phyloP scores from a whole-genome alignment of 2,113 vertebrate species.

The Rhinolophus ferrumequinum region DNA sequence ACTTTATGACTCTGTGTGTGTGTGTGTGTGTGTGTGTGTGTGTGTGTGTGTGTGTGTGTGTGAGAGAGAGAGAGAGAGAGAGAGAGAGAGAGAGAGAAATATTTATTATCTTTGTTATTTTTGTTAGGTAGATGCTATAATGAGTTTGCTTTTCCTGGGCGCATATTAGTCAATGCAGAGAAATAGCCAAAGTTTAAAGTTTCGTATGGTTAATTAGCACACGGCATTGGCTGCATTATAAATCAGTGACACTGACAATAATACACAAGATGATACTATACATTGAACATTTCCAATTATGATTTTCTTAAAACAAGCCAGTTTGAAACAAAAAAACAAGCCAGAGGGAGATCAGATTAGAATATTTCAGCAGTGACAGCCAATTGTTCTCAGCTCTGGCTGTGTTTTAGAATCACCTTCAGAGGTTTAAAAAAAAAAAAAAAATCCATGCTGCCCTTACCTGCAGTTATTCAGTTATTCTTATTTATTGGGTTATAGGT shows the following conservation, averaged over 20 bases:
- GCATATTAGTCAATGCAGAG: not conserved
- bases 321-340: not conserved
- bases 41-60: not conserved
- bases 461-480: constrained; percentile 24
- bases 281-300: not conserved
- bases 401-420: not conserved
- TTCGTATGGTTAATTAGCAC: not conserved
- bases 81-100: no score
- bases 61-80: no score
- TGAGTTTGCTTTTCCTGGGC: not conserved
- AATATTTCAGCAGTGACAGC: not conserved
- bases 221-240: not conserved
- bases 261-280: not conserved
- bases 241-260: not conserved
- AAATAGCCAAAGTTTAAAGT: not conserved
- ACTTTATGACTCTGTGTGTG: not conserved
- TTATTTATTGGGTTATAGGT: not conserved
- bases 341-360: not conserved
- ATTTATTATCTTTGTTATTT: not conserved
- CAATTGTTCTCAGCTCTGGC: not conserved
- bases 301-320: constrained; percentile 35
- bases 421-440: not conserved
- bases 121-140: not conserved
- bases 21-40: not conserved
- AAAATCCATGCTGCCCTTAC: not conserved